Evolutionary conservation across 2,113 vertebrate genomes (phyloP).

Genomic region (Perca flavescens): DNA sequence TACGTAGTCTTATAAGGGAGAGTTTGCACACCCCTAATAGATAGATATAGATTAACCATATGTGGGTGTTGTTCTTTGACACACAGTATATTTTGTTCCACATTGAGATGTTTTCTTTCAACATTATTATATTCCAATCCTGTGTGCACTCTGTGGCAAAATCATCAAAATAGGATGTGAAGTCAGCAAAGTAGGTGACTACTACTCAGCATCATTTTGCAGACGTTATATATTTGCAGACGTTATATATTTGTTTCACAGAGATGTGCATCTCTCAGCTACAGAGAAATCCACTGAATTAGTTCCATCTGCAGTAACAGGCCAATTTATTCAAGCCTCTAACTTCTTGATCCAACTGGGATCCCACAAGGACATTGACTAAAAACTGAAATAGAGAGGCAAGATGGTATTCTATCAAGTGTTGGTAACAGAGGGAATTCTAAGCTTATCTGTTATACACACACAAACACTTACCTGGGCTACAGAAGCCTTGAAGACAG

Average conservation of each 20-base stretch:
- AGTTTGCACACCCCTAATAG: no score
- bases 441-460: neutral
- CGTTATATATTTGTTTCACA: neutral
- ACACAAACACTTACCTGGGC: neutral
- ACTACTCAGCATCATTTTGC: conserved; percentile 29
- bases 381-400: conserved; percentile 1
- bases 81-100: neutral
- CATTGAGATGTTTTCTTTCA: no score
- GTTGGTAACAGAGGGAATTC: conserved; percentile 16
- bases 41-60: neutral
- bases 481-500: neutral
- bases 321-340: conserved; percentile 23
- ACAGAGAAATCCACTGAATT: neutral
- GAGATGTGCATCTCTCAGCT: conserved; percentile 28
- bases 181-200: conserved; percentile 45
- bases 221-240: conserved; percentile 43
- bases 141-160: conserved; percentile 15
- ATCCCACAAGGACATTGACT: conserved; percentile 17
- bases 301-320: conserved; percentile 11
- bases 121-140: neutral
- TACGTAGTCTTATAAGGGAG: no score
- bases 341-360: conserved; percentile 9
- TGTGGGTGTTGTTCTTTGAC: neutral
- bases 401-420: neutral
- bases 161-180: conserved; percentile 44